Conservation (phyloP, 2,888 invertebrate genomes). For the Mythimna vitellina region DNA sequence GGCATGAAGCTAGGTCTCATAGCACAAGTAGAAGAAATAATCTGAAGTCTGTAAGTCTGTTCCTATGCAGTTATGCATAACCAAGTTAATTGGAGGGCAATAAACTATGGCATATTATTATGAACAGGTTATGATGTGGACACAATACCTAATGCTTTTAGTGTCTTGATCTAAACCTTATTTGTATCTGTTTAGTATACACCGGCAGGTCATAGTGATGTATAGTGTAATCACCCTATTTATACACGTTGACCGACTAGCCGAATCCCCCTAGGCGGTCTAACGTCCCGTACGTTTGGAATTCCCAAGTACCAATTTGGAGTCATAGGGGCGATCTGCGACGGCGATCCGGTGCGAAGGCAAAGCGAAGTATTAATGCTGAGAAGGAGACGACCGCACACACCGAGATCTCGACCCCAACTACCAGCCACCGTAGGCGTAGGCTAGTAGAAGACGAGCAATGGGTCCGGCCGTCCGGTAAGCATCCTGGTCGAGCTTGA, state of each 20-base stretch:
- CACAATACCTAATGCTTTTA: background rate
- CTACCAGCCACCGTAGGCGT: too few relatives aligned
- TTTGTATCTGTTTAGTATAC: background rate
- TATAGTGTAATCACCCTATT: background rate
- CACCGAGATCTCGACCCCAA: too few relatives aligned
- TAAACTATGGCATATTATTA: slow-evolving; percentile 43
- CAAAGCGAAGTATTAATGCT: too few relatives aligned
- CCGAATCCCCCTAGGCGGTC: background rate
- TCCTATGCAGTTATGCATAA: slow-evolving; percentile 31
- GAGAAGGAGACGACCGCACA: too few relatives aligned
- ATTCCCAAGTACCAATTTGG: background rate
- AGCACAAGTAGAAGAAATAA: too few relatives aligned
- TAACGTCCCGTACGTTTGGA: too few relatives aligned
- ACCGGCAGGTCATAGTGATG: background rate
- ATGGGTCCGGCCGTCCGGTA: too few relatives aligned
- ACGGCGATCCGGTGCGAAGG: too few relatives aligned
- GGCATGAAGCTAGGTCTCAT: too few relatives aligned
- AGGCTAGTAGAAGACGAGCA: too few relatives aligned
- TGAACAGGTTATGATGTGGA: slow-evolving; percentile 3
- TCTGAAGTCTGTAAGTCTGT: background rate
- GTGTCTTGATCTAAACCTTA: slow-evolving; percentile 19
- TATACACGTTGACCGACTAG: background rate
- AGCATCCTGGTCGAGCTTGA: too few relatives aligned
- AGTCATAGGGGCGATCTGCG: background rate
- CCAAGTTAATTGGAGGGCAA: slow-evolving; percentile 42